phyloP scores from a whole-genome alignment of 64 coral and sea anemone genomes.

The Anthopleura sola region DNA sequence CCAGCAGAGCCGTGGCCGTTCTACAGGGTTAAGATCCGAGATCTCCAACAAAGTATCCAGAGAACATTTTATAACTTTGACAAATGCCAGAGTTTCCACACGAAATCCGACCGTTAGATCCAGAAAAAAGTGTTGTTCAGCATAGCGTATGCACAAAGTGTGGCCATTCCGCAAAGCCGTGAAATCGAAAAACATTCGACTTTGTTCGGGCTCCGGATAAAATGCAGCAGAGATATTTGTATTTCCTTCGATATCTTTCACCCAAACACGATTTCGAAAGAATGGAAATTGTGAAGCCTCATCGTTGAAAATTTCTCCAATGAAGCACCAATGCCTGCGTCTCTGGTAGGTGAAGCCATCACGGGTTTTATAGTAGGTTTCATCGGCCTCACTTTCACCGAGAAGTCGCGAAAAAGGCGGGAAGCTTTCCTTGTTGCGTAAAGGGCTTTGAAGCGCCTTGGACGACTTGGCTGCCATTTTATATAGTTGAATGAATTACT shows the following conservation, averaged over 20 bases:
- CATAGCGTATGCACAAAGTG: conserved; percentile 6
- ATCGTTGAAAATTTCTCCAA: conserved; percentile 11
- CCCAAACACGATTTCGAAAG: background rate
- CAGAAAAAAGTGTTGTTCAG: background rate
- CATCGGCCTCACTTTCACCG: background rate
- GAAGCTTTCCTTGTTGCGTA: background rate
- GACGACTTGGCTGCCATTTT: background rate
- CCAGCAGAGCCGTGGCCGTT: background rate
- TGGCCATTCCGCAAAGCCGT: background rate
- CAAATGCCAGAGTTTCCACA: background rate
- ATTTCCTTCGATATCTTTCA: conserved; percentile 5
- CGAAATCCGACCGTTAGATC: conserved; percentile 4
- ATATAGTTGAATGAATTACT: too few species aligned
- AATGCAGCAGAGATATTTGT: background rate
- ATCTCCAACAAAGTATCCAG: background rate
- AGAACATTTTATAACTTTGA: conserved; percentile 20
- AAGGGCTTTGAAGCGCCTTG: background rate
- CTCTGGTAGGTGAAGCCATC: background rate
- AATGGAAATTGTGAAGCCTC: background rate
- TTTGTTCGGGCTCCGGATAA: background rate
- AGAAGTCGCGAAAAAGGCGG: background rate
- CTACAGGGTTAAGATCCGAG: background rate
- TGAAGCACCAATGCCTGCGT: background rate
- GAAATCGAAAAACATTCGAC: conserved; percentile 10
- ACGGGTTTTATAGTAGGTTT: background rate